Base-by-base conservation (phyloP, 1,140 invertebrate species). In the Amphibalanus amphitrite region DNA sequence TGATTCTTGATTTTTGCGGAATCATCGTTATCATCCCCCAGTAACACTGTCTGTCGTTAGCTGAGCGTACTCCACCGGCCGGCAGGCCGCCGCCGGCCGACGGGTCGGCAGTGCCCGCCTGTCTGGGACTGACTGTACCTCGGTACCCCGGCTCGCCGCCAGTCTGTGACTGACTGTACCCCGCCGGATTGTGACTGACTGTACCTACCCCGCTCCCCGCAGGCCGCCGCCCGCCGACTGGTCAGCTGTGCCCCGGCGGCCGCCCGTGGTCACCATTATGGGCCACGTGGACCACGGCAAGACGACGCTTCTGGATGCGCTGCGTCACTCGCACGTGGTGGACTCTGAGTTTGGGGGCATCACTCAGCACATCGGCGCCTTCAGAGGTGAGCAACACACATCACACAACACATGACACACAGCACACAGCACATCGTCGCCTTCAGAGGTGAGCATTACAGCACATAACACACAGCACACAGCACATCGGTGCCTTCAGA, bases 341-440 rank as follows among this genome's bases (percentile, higher is more conserved):
- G 85, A 89, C 28, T 83, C 87, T 59, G 97, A 99, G 84, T 97
- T 95, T 82, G 97, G 97, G n/a, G 97, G 97, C 26, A 99, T 99
- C 67, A 99, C 97, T 0, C 97, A 99, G 81, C 96, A 99, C 80
- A 98, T 99, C 79, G 97, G 97, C 74, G 97, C 97, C 47, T 99
- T 99, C 82, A 89, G 89, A 78, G 91, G 84, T 82, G 10, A 69
- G 29, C 29, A 13, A 69, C 20, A 69, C n/a, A n/a, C n/a, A n/a
- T n/a, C n/a, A n/a, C n/a, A n/a, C n/a, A n/a, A n/a, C n/a, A n/a
- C n/a, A n/a, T n/a, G n/a, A n/a, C n/a, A n/a, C n/a, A n/a, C n/a
- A n/a, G n/a, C n/a, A n/a, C n/a, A n/a, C n/a, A n/a, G n/a, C n/a
- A 99, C 80, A 98, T 99, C 79, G 97, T 97, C 74, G 97, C 97